Evolutionary conservation across 2,888 invertebrate species (phyloP).

Genomic region (Hydropsyche betteni): DNA sequence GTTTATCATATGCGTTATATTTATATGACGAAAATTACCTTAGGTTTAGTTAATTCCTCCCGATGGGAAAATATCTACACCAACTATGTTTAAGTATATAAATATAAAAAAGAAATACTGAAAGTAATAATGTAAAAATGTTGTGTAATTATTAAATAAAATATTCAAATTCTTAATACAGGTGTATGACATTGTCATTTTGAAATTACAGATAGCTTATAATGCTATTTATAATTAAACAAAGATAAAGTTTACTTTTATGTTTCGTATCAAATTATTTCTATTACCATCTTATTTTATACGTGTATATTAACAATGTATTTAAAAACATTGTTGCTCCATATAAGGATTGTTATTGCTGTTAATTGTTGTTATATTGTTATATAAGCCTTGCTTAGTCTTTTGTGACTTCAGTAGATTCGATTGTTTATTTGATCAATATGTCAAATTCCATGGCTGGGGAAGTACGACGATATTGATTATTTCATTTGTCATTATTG

Average conservation of each 20-base stretch:
- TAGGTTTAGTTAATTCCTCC: conserved; percentile 22
- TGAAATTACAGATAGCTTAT: conserved; percentile 2
- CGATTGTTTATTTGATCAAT: not conserved
- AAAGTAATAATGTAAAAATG: conserved; percentile 65
- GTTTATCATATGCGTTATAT: too few species aligned
- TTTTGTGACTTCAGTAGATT: conserved; percentile 41
- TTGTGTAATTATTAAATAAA: conserved; percentile 70
- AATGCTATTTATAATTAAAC: conserved; percentile 17
- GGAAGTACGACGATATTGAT: conserved; percentile 27
- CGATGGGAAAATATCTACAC: conserved; percentile 41
- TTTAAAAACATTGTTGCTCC: conserved; percentile 43
- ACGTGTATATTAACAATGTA: conserved; percentile 25
- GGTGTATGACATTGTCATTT: conserved; percentile 39
- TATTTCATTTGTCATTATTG: too few species aligned
- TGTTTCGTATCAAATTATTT: not conserved
- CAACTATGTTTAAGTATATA: conserved; percentile 44
- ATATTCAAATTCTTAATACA: conserved; percentile 68
- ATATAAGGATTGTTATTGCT: conserved; percentile 49
- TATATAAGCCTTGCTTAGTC: conserved; percentile 47
- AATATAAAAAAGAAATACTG: conserved; percentile 67
- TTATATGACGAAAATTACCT: too few species aligned
- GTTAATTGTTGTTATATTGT: conserved; percentile 51
- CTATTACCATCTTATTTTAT: not conserved
- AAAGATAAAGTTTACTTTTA: not conserved
- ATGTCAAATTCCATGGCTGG: conserved; percentile 46